phyloP scores from a whole-genome alignment of 1,140 invertebrate genomes.

The Saccostrea echinata region DNA sequence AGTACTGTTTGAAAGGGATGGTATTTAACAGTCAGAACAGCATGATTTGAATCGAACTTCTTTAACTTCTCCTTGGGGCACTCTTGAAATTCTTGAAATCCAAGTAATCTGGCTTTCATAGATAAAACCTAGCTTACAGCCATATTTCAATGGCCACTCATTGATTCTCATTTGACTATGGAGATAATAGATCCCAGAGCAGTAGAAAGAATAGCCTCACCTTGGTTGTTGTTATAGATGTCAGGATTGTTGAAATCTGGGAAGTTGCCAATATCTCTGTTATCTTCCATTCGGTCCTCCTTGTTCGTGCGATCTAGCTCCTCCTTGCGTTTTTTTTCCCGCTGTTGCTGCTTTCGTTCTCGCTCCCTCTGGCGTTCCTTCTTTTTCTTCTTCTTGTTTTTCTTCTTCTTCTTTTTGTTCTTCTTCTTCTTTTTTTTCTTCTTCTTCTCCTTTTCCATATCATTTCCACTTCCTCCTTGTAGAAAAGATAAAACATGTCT shows the following conservation, averaged over 20 bases:
- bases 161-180: no score
- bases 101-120: no score
- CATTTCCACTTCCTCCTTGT: slow-evolving; percentile 32
- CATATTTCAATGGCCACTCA: no score
- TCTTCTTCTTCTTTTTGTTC: slow-evolving; percentile 32
- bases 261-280: background rate
- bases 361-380: slow-evolving; percentile 39
- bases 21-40: no score
- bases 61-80: no score
- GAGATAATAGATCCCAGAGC: background rate
- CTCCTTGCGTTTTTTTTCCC: slow-evolving; percentile 3
- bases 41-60: no score
- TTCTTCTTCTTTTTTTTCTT: slow-evolving; percentile 36
- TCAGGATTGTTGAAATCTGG: background rate
- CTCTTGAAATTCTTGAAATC: no score
- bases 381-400: slow-evolving; percentile 5
- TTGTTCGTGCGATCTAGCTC: slow-evolving; percentile 14
- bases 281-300: background rate
- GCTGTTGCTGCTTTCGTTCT: slow-evolving; percentile 15
- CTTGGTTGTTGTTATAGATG: background rate
- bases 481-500: slow-evolving; percentile 7
- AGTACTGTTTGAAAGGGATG: no score
- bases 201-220: background rate
- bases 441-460: slow-evolving; percentile 34
- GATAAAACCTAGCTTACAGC: no score